A percentile compares a stretch with the other conserved stretches of the same genome.
Conservation (phyloP, 2,113 vertebrate species). For the Himantopus leucocephalus region DNA sequence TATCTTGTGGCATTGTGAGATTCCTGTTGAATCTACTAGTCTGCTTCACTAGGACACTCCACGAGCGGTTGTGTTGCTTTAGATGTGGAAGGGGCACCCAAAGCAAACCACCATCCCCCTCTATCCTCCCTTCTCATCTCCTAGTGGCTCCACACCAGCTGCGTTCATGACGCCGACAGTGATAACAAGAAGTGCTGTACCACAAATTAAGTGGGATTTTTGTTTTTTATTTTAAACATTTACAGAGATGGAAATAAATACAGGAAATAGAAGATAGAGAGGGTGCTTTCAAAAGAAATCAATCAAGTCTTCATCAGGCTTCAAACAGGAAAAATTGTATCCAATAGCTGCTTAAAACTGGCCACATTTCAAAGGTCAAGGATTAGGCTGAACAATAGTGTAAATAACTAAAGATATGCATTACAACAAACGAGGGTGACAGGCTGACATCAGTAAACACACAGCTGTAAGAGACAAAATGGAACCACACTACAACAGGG, state of each 20-base stretch:
- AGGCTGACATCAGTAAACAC: background rate
- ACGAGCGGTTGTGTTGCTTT: background rate
- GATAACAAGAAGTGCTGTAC: background rate
- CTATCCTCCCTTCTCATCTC: background rate
- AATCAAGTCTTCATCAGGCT: background rate
- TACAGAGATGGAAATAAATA: constrained; percentile 59
- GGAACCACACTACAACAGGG: constrained; percentile 31
- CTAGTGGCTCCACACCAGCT: background rate
- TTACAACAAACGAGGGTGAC: constrained; percentile 25
- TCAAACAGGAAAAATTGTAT: background rate
- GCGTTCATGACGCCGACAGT: no score
- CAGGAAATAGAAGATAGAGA: background rate
- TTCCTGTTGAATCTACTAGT: background rate
- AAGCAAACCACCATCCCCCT: background rate
- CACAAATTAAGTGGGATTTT: background rate
- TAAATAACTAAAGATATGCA: background rate
- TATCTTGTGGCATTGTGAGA: background rate
- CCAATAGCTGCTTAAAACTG: constrained; percentile 9
- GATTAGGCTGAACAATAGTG: background rate
- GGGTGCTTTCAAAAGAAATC: background rate
- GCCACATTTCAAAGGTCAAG: background rate
- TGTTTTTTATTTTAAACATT: constrained; percentile 60
- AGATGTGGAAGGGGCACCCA: background rate
- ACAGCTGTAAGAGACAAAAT: constrained; percentile 26
- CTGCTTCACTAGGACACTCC: background rate